Percentiles rank a stretch among this genome's conserved stretches.
These are phyloP conservation scores for Sabellastarte sp. DNA, from an alignment of 2,888 invertebrate genomes.

Conservation along the genomic window DNA sequence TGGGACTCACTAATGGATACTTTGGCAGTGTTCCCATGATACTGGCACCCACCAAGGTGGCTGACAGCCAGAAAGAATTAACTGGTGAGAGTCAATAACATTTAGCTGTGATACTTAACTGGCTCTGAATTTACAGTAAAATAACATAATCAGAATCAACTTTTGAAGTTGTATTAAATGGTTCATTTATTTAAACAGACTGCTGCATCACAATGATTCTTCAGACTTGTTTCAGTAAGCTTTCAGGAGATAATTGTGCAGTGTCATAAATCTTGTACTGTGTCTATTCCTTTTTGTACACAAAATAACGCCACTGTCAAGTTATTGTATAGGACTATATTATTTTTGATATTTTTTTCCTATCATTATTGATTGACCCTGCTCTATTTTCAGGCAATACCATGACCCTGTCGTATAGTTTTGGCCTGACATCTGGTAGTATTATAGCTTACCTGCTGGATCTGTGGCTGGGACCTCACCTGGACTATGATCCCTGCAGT, in stretches of 20 bases:
- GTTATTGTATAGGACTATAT: too few relatives aligned
- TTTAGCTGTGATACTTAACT: not conserved
- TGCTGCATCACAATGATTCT: not conserved
- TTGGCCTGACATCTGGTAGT: slow-evolving; percentile 81
- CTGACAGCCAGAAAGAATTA: slow-evolving; percentile 81
- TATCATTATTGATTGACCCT: not conserved
- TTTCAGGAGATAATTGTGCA: too few relatives aligned
- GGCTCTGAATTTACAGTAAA: too few relatives aligned
- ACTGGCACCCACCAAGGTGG: slow-evolving; percentile 81
- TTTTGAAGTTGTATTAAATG: not conserved
- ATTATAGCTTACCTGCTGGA: slow-evolving; percentile 78
- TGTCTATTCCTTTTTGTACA: too few relatives aligned
- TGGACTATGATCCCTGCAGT: slow-evolving; percentile 14
- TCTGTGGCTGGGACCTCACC: slow-evolving; percentile 34
- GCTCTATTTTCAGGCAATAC: slow-evolving; percentile 71
- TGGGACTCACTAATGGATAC: slow-evolving; percentile 83
- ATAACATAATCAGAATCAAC: too few relatives aligned
- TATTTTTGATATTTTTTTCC: too few relatives aligned
- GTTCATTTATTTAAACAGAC: not conserved
- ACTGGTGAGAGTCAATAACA: slow-evolving; percentile 66
- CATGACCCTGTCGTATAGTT: slow-evolving; percentile 88
- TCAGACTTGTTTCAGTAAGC: too few relatives aligned
- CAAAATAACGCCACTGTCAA: too few relatives aligned
- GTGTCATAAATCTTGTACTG: too few relatives aligned
- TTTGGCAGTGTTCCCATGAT: slow-evolving; percentile 93